Percentiles rank a stretch among this genome's conserved stretches.
Evolutionary conservation across 2,888 invertebrate species (phyloP).

Genomic region (Leptopilina syphax): DNA sequence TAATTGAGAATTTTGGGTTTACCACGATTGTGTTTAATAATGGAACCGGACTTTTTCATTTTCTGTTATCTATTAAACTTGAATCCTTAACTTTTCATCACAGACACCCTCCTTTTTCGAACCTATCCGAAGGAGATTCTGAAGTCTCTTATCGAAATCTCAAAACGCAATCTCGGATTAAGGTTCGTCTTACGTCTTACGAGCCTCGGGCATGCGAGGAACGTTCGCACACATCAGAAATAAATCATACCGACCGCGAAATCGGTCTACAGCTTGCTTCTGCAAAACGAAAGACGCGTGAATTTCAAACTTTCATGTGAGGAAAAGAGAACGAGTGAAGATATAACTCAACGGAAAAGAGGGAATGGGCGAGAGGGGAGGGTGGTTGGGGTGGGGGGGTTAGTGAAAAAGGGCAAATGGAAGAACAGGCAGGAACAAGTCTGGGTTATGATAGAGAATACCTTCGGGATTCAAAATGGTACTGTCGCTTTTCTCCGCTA

Average conservation of each 20-base stretch:
- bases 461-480: constrained; percentile 39
- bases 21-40: too few species aligned
- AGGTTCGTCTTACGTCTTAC: constrained; percentile 48
- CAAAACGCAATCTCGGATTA: constrained; percentile 57
- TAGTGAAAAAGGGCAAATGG: background rate
- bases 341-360: background rate
- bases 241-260: constrained; percentile 38
- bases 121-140: constrained; percentile 1
- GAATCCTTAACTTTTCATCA: constrained; percentile 10
- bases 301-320: constrained; percentile 15
- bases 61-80: background rate
- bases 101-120: background rate
- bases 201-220: constrained; percentile 21
- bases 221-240: constrained; percentile 29
- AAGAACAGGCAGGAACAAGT: constrained; percentile 20
- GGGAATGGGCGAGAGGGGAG: background rate
- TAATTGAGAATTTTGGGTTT: too few species aligned
- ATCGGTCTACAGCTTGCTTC: constrained; percentile 28
- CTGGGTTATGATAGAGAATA: constrained; percentile 32
- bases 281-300: constrained; percentile 23
- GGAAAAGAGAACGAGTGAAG: constrained; percentile 7
- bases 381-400: background rate
- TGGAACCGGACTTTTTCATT: background rate
- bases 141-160: constrained; percentile 49
- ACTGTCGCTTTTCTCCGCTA: constrained; percentile 9